phyloP scores from a whole-genome alignment of 2,888 invertebrate species.

The Drosophila neotestacea region DNA sequence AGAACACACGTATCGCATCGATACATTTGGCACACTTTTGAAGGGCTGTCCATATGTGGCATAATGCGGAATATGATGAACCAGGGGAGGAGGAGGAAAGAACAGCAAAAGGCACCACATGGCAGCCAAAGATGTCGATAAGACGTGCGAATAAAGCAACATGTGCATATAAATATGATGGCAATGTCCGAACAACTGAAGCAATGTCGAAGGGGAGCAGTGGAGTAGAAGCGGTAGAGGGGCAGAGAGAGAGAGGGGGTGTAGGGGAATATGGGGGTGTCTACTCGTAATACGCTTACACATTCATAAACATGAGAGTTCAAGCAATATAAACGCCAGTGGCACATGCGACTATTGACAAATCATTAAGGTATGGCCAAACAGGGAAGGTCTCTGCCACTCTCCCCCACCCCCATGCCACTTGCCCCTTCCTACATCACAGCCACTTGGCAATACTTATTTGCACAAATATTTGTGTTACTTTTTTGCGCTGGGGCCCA shows the following conservation, averaged over 20 bases:
- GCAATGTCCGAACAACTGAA: conserved; percentile 45
- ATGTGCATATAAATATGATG: conserved; percentile 39
- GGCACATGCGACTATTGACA: conserved; percentile 64
- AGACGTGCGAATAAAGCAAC: conserved; percentile 47
- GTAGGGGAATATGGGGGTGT: background rate
- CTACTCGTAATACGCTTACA: conserved; percentile 52
- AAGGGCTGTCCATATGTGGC: conserved; percentile 42
- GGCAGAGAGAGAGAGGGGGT: background rate
- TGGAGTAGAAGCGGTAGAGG: background rate
- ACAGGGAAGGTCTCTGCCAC: background rate
- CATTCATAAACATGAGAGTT: conserved; percentile 57
- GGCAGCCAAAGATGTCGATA: conserved; percentile 53
- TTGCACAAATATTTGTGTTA: conserved; percentile 62
- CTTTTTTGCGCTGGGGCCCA: conserved; percentile 37
- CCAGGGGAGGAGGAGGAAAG: background rate
- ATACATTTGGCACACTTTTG: conserved; percentile 60
- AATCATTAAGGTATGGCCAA: conserved; percentile 59
- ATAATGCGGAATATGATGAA: conserved; percentile 22
- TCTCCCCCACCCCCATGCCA: background rate
- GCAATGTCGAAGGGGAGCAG: background rate
- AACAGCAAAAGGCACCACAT: conserved; percentile 37
- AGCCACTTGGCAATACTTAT: conserved; percentile 27
- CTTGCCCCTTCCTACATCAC: background rate
- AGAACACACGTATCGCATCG: conserved; percentile 41
- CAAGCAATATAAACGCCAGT: conserved; percentile 51